phyloP scores from a whole-genome alignment of 2,888 invertebrate genomes.

The Heteromyza rotundicornis region DNA sequence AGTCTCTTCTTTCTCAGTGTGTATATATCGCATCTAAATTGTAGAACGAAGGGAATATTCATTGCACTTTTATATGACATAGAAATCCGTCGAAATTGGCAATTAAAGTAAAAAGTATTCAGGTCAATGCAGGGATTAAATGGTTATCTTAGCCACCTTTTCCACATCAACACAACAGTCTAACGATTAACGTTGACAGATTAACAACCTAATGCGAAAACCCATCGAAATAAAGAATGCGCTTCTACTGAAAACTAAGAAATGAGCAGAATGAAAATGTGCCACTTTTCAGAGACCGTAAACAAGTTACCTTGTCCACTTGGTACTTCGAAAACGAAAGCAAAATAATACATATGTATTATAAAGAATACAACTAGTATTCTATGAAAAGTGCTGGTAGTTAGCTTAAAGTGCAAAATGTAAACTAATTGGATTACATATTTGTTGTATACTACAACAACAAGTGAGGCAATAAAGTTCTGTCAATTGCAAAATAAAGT shows the following conservation, averaged over 20 bases:
- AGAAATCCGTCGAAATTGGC: too few species aligned
- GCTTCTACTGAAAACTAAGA: neutral
- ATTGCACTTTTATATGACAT: too few species aligned
- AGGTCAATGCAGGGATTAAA: neutral
- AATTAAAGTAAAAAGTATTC: too few species aligned
- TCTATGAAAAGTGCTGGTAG: neutral
- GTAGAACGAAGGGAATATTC: too few species aligned
- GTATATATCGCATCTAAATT: too few species aligned
- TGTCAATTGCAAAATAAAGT: neutral
- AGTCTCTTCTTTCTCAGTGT: too few species aligned
- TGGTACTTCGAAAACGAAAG: neutral
- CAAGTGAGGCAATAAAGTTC: neutral
- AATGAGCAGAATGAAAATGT: too few species aligned
- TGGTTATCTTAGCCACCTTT: neutral
- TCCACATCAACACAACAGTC: conserved; percentile 23
- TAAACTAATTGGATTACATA: too few species aligned
- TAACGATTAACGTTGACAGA: conserved; percentile 41
- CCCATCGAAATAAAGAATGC: neutral
- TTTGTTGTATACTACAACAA: neutral
- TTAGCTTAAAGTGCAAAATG: too few species aligned
- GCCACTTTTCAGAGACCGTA: neutral
- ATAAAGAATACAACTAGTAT: neutral
- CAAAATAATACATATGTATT: conserved; percentile 4
- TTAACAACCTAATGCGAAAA: conserved; percentile 24
- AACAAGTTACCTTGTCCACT: neutral